These are phyloP conservation scores for Sorex maritimensis DNA, from an alignment of 2,797 vertebrate species.

Conservation along the genomic window DNA sequence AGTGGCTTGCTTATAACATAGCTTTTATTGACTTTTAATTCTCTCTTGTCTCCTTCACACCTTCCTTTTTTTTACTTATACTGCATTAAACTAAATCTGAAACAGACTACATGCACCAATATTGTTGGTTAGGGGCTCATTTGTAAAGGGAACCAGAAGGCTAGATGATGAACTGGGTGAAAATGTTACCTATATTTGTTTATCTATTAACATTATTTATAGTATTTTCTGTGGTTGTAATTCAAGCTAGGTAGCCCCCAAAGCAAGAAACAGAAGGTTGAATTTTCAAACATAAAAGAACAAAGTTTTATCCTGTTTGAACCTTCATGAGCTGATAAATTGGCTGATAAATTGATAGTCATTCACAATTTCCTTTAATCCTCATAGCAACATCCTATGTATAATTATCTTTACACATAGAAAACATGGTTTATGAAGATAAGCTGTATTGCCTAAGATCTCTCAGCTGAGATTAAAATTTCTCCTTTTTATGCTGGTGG, in stretches of 20 bases:
- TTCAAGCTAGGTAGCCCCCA: not conserved
- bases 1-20: not conserved
- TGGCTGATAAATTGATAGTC: not conserved
- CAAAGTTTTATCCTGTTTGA: not conserved
- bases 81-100: not conserved
- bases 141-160: not conserved
- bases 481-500: too few species aligned
- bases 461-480: not conserved
- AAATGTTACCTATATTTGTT: not conserved
- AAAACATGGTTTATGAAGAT: not conserved
- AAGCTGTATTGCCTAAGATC: not conserved
- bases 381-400: conserved; percentile 16
- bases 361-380: conserved; percentile 22
- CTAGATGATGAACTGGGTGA: not conserved
- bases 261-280: not conserved
- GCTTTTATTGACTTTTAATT: not conserved
- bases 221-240: not conserved
- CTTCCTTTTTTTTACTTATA: not conserved
- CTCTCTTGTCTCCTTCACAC: conserved; percentile 7
- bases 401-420: not conserved
- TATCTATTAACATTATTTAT: not conserved
- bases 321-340: not conserved
- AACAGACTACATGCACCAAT: not conserved
- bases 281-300: not conserved
- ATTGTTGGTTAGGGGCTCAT: not conserved